phyloP scores from a whole-genome alignment of 2,113 vertebrate genomes.

The Sardina pilchardus region DNA sequence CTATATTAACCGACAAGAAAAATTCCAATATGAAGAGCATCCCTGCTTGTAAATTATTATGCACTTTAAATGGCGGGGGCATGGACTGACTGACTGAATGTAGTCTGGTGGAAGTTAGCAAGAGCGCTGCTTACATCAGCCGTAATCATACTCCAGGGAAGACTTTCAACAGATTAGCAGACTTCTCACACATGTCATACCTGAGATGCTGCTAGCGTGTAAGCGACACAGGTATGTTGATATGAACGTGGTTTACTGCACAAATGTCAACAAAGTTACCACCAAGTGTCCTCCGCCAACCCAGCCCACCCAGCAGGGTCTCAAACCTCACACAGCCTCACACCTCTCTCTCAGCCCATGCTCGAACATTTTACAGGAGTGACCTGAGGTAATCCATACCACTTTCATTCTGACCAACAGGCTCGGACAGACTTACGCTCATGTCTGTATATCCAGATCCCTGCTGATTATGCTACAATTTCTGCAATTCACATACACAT shows the following conservation, averaged over 20 bases:
- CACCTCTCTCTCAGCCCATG: background rate
- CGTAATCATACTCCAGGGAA: background rate
- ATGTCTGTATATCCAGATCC: background rate
- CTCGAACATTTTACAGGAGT: background rate
- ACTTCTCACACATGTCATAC: background rate
- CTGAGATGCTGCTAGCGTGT: background rate
- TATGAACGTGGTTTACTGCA: background rate
- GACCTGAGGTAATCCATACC: background rate
- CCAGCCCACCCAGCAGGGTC: background rate
- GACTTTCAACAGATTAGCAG: background rate
- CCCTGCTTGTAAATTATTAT: background rate
- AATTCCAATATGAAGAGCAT: background rate
- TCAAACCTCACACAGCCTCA: background rate
- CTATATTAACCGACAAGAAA: background rate
- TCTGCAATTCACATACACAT: background rate
- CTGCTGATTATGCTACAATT: background rate
- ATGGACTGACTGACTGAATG: background rate
- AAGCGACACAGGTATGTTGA: background rate
- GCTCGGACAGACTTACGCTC: background rate
- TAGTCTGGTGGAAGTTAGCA: background rate
- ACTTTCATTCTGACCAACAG: background rate
- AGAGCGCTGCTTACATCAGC: background rate
- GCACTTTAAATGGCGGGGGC: no score
- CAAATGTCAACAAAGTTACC: background rate
- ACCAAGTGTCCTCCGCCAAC: background rate